phyloP scores from a whole-genome alignment of 2,797 vertebrate species.

The Scolopax bukidnonensis region DNA sequence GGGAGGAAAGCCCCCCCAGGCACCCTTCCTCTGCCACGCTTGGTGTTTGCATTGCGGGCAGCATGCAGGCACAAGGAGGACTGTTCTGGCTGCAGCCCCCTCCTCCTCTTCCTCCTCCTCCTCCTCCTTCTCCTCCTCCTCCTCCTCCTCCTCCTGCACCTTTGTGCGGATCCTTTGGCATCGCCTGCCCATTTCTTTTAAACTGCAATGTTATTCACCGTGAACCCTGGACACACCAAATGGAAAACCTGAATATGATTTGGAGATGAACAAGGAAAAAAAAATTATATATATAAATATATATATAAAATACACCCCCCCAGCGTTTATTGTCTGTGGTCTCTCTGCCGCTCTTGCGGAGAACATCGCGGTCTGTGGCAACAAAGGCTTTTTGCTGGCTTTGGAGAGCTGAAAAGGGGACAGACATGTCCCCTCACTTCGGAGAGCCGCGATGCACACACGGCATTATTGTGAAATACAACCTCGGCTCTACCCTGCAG shows the following conservation, averaged over 20 bases:
- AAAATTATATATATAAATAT: too few relatives aligned
- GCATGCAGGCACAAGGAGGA: conserved; percentile 55
- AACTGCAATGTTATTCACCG: not conserved
- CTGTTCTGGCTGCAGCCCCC: conserved; percentile 34
- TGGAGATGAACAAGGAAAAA: not conserved
- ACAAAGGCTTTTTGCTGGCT: conserved; percentile 74
- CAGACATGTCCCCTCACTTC: conserved; percentile 66
- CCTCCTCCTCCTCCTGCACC: conserved; percentile 68
- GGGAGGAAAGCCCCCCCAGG: not conserved
- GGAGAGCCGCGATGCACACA: conserved; percentile 57
- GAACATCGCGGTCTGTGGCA: conserved; percentile 34
- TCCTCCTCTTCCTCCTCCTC: conserved; percentile 61
- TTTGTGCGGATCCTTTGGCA: conserved; percentile 62
- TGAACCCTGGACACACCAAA: conserved; percentile 7
- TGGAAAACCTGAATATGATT: not conserved
- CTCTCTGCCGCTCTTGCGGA: conserved; percentile 15
- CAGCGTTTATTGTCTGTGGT: not conserved
- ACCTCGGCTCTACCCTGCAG: conserved; percentile 80
- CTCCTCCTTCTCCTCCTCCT: conserved; percentile 52
- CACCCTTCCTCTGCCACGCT: conserved; percentile 75
- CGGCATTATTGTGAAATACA: conserved; percentile 85
- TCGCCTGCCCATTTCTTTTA: conserved; percentile 7
- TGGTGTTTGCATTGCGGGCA: conserved; percentile 70
- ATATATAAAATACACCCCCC: not conserved
- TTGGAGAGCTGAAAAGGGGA: conserved; percentile 60